These are phyloP conservation scores for Pyxicephalus adspersus DNA, from an alignment of 2,113 vertebrate genomes.

Conservation along the genomic window DNA sequence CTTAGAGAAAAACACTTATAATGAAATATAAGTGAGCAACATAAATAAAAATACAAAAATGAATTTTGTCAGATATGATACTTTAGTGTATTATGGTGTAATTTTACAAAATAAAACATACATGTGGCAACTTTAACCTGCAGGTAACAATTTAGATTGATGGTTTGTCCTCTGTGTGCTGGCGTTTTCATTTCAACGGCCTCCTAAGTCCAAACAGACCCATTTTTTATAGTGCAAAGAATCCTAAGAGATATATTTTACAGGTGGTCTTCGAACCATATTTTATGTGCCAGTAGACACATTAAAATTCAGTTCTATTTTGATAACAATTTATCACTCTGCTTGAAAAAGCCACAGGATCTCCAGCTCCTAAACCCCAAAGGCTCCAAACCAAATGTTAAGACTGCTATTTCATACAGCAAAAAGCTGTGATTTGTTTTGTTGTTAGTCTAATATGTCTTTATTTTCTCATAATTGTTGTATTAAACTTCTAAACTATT, in stretches of 20 bases:
- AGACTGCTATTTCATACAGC: not conserved
- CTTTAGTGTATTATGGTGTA: slow-evolving; percentile 7
- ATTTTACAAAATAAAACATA: slow-evolving; percentile 33
- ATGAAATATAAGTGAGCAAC: not conserved
- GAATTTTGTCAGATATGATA: slow-evolving; percentile 11
- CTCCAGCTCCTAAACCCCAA: slow-evolving; percentile 58
- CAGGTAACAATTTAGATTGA: slow-evolving; percentile 78
- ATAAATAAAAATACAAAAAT: not conserved
- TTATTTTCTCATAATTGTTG: not conserved
- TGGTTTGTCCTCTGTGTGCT: slow-evolving; percentile 70
- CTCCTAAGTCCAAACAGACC: slow-evolving; percentile 74
- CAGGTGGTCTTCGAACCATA: slow-evolving; percentile 70
- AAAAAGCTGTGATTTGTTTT: not conserved
- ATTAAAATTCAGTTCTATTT: slow-evolving; percentile 71
- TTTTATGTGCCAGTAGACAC: slow-evolving; percentile 67
- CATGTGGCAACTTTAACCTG: slow-evolving; percentile 48
- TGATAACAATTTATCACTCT: slow-evolving; percentile 73
- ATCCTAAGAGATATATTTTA: slow-evolving; percentile 74
- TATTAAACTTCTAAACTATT: too few species aligned
- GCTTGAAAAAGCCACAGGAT: slow-evolving; percentile 65
- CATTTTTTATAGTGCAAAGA: slow-evolving; percentile 78
- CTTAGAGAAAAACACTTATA: not conserved
- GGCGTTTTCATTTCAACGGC: slow-evolving; percentile 80
- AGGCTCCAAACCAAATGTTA: not conserved
- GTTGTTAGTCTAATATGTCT: not conserved